Evolutionary conservation across 2,888 invertebrate genomes (phyloP).

Genomic region (Apamea anceps): DNA sequence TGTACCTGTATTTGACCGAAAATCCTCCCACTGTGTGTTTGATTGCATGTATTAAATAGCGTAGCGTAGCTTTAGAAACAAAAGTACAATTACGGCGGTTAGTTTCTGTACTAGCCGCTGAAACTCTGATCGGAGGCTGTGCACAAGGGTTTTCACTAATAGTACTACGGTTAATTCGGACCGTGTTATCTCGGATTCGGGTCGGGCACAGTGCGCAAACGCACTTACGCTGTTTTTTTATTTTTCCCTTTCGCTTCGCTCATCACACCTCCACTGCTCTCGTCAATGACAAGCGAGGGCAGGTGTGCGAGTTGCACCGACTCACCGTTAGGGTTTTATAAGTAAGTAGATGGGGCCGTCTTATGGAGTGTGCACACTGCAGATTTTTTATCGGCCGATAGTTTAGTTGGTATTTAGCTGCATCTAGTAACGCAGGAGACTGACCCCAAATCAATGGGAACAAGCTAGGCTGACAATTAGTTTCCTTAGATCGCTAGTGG

Average conservation of each 20-base stretch:
- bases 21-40: slow-evolving; percentile 19
- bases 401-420: slow-evolving; percentile 49
- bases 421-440: slow-evolving; percentile 20
- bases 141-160: slow-evolving; percentile 13
- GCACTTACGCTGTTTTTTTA: slow-evolving; percentile 61
- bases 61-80: slow-evolving; percentile 8
- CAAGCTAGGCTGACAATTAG: slow-evolving; percentile 25
- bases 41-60: slow-evolving; percentile 36
- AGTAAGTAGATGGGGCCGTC: slow-evolving; percentile 61
- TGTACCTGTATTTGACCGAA: slow-evolving; percentile 1
- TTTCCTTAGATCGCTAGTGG: slow-evolving; percentile 24
- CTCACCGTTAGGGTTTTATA: slow-evolving; percentile 63
- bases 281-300: slow-evolving; percentile 64
- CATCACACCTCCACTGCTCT: slow-evolving; percentile 63
- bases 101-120: slow-evolving; percentile 2
- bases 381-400: slow-evolving; percentile 62
- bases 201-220: slow-evolving; percentile 49
- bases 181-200: slow-evolving; percentile 51
- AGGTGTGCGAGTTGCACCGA: slow-evolving; percentile 64
- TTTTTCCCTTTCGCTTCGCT: slow-evolving; percentile 64
- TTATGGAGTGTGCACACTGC: slow-evolving; percentile 63
- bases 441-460: slow-evolving; percentile 24
- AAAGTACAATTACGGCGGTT: slow-evolving; percentile 1
- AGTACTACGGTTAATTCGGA: slow-evolving; percentile 30
- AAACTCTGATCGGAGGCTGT: slow-evolving; percentile 11